These are phyloP conservation scores for Rotaria socialis DNA, from an alignment of 2,888 invertebrate species.

Conservation along the genomic window DNA sequence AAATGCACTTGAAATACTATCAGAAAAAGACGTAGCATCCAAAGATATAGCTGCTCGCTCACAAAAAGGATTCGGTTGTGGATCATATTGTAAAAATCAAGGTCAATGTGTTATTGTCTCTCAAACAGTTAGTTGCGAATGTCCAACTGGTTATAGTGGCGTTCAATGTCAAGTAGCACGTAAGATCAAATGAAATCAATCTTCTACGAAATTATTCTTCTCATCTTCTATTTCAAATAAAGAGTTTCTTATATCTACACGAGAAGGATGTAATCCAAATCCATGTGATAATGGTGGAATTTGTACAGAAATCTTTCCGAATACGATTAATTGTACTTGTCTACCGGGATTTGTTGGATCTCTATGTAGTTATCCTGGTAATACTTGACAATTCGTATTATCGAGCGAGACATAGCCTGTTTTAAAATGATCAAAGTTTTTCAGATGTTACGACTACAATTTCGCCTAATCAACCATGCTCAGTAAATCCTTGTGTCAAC, in stretches of 20 bases:
- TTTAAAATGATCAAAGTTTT: no score
- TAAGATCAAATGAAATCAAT: background rate
- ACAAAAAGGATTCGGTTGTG: constrained; percentile 1
- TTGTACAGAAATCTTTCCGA: constrained; percentile 35
- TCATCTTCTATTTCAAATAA: no score
- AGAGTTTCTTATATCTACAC: no score
- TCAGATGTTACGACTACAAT: no score
- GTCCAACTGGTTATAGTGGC: background rate
- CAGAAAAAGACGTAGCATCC: background rate
- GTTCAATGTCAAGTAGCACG: constrained; percentile 6
- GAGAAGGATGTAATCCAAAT: background rate
- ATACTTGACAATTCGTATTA: background rate
- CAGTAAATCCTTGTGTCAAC: constrained; percentile 38
- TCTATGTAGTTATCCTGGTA: constrained; percentile 15
- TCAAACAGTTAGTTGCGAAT: background rate
- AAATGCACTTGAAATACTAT: background rate
- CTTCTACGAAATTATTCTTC: background rate
- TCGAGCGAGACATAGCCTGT: no score
- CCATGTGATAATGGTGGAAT: constrained; percentile 43
- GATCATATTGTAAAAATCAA: constrained; percentile 11
- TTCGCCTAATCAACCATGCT: background rate
- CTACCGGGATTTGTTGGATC: constrained; percentile 38
- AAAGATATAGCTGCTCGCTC: background rate
- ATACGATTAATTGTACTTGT: constrained; percentile 34
- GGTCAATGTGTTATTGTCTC: background rate